phyloP scores from a whole-genome alignment of 35 echinoderm and acorn worm genomes.

The Anneissia japonica region DNA sequence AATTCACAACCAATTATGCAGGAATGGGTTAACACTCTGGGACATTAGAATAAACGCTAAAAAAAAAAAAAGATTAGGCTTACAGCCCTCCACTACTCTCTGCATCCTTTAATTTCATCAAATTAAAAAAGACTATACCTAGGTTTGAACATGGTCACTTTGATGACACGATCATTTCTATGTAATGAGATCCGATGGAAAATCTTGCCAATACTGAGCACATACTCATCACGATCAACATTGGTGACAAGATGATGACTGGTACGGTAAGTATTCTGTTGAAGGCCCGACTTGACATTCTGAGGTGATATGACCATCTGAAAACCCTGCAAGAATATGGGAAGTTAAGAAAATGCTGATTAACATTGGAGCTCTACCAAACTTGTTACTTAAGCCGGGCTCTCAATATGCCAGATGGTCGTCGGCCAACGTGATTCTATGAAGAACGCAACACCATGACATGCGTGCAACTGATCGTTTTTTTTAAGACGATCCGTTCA shows the following conservation, averaged over 20 bases:
- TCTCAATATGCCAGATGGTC: no score
- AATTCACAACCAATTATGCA: no score
- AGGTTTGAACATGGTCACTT: slow-evolving; percentile 53
- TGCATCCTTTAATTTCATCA: no score
- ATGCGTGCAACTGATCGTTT: no score
- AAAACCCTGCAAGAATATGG: slow-evolving; percentile 50
- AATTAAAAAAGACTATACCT: slow-evolving; percentile 56
- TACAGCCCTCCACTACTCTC: no score
- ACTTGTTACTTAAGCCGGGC: no score
- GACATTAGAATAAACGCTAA: no score
- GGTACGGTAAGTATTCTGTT: not conserved
- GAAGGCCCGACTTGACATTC: not conserved
- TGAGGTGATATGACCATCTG: slow-evolving; percentile 51
- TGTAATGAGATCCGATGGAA: slow-evolving; percentile 77
- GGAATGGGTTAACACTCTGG: no score
- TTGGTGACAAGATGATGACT: not conserved
- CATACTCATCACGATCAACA: slow-evolving; percentile 50
- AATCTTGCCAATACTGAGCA: slow-evolving; percentile 73
- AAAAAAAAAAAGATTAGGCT: no score
- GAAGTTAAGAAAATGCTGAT: not conserved
- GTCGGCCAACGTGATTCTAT: no score
- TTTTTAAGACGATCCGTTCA: no score
- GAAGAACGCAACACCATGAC: no score
- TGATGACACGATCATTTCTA: slow-evolving; percentile 47
- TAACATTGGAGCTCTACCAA: not conserved